These are phyloP conservation scores for Denticeps clupeoides DNA, from an alignment of 2,797 vertebrate genomes.

Conservation along the genomic window DNA sequence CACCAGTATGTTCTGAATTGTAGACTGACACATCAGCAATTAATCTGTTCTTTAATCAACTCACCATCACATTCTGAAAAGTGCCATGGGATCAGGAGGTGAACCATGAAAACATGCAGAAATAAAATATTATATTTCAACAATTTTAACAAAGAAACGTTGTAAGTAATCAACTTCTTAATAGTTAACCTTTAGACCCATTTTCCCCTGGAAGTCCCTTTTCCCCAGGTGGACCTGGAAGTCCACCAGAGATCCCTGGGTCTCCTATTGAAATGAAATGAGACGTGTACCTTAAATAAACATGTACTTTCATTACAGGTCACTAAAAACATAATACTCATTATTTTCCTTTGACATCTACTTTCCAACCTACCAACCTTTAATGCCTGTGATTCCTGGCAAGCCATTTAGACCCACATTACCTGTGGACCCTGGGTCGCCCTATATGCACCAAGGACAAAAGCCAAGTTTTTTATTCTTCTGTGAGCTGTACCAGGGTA, in stretches of 20 bases:
- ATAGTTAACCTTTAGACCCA: conserved; percentile 7
- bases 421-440: conserved; percentile 13
- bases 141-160: not conserved
- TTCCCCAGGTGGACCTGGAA: conserved; percentile 8
- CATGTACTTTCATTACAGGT: too few species aligned
- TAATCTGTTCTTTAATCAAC: not conserved
- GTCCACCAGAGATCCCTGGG: conserved; percentile 3
- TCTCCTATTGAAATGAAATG: conserved; percentile 8
- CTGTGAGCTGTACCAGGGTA: not conserved
- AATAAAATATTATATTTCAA: not conserved
- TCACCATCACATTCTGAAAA: conserved; percentile 5
- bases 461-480: not conserved
- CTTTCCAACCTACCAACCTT: conserved; percentile 5
- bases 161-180: not conserved
- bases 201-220: conserved; percentile 9
- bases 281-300: too few species aligned
- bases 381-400: not conserved
- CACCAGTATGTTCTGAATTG: too few species aligned
- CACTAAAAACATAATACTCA: too few species aligned
- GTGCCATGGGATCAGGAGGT: not conserved
- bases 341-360: not conserved
- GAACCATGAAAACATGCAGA: too few species aligned
- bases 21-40: too few species aligned
- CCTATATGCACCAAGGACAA: not conserved
- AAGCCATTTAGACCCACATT: conserved; percentile 4